Percentiles rank a stretch among this genome's conserved stretches.
These are phyloP conservation scores for Laterallus jamaicensis DNA, from an alignment of 2,113 vertebrate genomes.

Conservation along the genomic window DNA sequence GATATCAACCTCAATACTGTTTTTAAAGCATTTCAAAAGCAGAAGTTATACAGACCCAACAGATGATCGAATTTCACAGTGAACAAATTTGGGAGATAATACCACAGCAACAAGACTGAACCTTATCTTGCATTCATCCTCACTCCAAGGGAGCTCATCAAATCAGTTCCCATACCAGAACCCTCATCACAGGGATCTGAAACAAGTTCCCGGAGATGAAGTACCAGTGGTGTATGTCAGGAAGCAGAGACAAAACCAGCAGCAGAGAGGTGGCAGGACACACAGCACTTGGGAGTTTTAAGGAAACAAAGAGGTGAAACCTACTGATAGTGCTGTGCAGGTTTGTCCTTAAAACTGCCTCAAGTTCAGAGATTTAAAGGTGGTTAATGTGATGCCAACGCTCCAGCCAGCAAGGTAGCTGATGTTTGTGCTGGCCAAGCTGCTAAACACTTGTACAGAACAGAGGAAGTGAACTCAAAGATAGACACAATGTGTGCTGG, in stretches of 20 bases:
- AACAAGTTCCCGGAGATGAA: background rate
- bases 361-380: background rate
- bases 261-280: background rate
- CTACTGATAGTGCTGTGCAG: background rate
- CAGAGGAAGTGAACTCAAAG: background rate
- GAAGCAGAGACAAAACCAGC: background rate
- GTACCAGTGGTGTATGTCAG: background rate
- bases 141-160: background rate
- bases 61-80: background rate
- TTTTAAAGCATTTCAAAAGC: background rate
- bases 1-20: background rate
- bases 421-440: background rate
- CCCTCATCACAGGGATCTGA: background rate
- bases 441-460: background rate
- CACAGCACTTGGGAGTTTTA: background rate
- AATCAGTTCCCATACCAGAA: background rate
- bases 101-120: background rate
- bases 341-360: background rate
- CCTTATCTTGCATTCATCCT: background rate
- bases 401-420: background rate
- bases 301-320: background rate
- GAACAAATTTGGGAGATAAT: background rate
- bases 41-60: background rate
- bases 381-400: background rate
- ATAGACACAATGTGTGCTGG: background rate